Evolutionary conservation across 2,888 invertebrate genomes (phyloP), one percentile per base, ranked within the genome.

Genomic region (Euzophera pinguis): DNA sequence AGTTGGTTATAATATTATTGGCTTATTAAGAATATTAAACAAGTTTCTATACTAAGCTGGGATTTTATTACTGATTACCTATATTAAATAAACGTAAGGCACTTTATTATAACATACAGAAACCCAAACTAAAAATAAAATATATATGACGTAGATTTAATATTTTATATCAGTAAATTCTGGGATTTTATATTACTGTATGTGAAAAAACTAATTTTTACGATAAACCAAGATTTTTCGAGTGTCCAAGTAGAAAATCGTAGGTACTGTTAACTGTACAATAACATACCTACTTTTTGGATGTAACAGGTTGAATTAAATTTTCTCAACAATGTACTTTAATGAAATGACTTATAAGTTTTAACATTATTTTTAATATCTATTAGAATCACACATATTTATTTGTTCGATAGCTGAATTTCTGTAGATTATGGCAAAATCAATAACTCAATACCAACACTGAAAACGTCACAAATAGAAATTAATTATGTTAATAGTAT

Each of bases 391-490:
- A 32, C 32, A 32, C 32, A 32, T 32, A 32, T 32, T 32, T 32
- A 32, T 32, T 32, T 32, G 32, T 32, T 32, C 43, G 43, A 48
- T 48, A 41, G 49, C 16, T 37, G 39, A 49, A 49, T 49, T 49
- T 49, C 49, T 49, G 49, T 39, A 49, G 49, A 49, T 49, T 49
- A 49, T 49, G 49, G 49, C 38, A 49, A 49, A 49, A 49, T 49
- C 49, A 49, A 49, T 49, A 49, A 49, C 49, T 49, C 49, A 49
- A 49, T 49, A 49, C 39, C 49, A 49, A 49, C 49, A 38, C 49
- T 49, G 49, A 49, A 49, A 49, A 49, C 49, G 49, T 43, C 43
- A 43, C 43, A 43, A 43, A 43, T 43, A 43, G 43, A 43, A 43
- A 43, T 43, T 43, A 43, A 43, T 43, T 43, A 43, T 43, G 43